phyloP scores from a whole-genome alignment of 2,797 vertebrate genomes.

The Urocyon cinereoargenteus region DNA sequence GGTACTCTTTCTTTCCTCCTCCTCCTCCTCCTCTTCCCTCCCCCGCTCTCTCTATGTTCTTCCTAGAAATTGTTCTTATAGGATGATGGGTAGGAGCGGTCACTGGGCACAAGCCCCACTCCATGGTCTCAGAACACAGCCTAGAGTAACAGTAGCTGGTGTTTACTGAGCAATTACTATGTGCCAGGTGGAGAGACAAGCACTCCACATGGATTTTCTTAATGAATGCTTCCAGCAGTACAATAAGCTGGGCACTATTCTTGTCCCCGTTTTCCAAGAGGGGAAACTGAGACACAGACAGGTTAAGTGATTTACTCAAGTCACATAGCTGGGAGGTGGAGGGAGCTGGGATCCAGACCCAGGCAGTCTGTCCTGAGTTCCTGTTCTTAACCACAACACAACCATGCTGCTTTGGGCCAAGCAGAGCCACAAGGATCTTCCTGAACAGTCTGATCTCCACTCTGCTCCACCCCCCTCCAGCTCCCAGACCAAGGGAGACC shows the following conservation, averaged over 20 bases:
- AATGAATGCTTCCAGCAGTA: not conserved
- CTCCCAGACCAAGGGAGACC: not conserved
- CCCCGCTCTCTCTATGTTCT: rapidly evolving
- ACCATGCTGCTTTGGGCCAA: rapidly evolving
- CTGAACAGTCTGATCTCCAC: not conserved
- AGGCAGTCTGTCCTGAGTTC: not conserved
- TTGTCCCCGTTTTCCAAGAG: not conserved
- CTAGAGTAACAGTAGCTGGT: not conserved
- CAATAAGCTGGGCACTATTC: not conserved
- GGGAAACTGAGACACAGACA: not conserved
- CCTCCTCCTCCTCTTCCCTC: no score
- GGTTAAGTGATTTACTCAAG: not conserved
- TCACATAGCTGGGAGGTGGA: not conserved
- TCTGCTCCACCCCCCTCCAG: not conserved
- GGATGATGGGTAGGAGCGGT: not conserved
- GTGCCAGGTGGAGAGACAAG: not conserved
- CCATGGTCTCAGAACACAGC: not conserved
- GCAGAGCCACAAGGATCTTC: not conserved
- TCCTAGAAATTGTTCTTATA: not conserved
- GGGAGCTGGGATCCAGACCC: not conserved
- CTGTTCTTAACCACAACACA: not conserved
- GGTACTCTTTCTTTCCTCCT: rapidly evolving
- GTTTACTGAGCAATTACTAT: not conserved
- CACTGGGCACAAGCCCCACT: not conserved
- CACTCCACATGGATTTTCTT: not conserved